Conservation (phyloP, 2,888 invertebrate species). For the Limnephilus rhombicus region DNA sequence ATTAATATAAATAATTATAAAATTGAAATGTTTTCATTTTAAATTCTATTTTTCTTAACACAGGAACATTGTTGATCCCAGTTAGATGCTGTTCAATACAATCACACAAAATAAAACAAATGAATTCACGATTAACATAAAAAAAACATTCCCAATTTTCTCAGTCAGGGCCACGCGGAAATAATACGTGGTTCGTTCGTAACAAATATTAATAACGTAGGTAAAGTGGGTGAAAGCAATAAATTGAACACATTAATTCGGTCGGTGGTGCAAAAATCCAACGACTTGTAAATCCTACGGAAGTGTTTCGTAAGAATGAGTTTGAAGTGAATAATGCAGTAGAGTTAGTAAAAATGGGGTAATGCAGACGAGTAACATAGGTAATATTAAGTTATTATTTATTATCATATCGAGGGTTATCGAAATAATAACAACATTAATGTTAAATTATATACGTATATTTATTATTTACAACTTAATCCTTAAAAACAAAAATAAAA, state of each 20-base stretch:
- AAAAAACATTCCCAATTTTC: neutral
- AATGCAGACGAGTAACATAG: neutral
- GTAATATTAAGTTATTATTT: too few species aligned
- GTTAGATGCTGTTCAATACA: neutral
- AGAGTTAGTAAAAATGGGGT: neutral
- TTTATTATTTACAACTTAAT: too few species aligned
- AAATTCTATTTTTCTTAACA: too few species aligned
- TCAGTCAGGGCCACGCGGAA: neutral
- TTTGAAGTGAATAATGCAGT: neutral
- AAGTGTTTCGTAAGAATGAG: conserved; percentile 15
- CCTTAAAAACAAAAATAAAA: too few species aligned
- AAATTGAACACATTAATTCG: conserved; percentile 32
- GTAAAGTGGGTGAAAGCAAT: conserved; percentile 47
- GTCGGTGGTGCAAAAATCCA: conserved; percentile 6
- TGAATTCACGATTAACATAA: too few species aligned
- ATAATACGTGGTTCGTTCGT: conserved; percentile 13
- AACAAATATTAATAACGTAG: conserved; percentile 45
- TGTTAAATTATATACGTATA: too few species aligned
- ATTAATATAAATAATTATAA: neutral
- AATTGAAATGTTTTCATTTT: neutral
- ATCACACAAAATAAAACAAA: too few species aligned
- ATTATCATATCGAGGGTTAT: neutral
- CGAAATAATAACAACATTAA: neutral
- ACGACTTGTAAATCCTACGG: conserved; percentile 28
- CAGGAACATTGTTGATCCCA: too few species aligned